A percentile compares a stretch with the other conserved stretches of the same genome.
Evolutionary conservation across 2,797 vertebrate genomes (phyloP).

Genomic region (Eutrigla gurnardus): DNA sequence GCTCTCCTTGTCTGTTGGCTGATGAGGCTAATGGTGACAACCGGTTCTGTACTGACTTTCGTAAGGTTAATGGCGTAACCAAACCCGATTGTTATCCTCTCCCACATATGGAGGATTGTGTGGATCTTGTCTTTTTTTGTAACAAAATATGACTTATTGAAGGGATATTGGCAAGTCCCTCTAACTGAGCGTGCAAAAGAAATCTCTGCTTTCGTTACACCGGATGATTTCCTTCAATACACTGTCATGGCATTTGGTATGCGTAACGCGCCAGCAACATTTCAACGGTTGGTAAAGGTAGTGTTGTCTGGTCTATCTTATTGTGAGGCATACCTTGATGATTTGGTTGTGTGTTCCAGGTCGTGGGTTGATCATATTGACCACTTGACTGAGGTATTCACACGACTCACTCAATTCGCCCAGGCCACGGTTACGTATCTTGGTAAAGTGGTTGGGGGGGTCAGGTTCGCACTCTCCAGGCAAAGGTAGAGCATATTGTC

Average conservation of each 20-base stretch:
- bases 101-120: not conserved
- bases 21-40: not conserved
- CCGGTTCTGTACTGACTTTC: not conserved
- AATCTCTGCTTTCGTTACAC: too few relatives aligned
- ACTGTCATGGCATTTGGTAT: conserved; percentile 3
- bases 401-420: too few relatives aligned
- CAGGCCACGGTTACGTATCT: too few relatives aligned
- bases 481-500: too few relatives aligned
- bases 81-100: conserved; percentile 2
- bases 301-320: not conserved
- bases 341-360: not conserved
- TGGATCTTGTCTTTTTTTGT: not conserved
- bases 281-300: not conserved
- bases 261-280: not conserved
- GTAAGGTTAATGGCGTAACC: not conserved
- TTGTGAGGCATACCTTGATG: not conserved
- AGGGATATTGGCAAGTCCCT: not conserved
- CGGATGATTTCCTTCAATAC: not conserved
- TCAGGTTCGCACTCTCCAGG: too few relatives aligned
- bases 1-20: not conserved
- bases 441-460: too few relatives aligned
- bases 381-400: not conserved
- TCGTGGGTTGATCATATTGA: not conserved
- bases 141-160: not conserved
- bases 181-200: too few relatives aligned